Base-by-base conservation (phyloP, 2,888 invertebrate genomes). In the Drosophila monieri region DNA sequence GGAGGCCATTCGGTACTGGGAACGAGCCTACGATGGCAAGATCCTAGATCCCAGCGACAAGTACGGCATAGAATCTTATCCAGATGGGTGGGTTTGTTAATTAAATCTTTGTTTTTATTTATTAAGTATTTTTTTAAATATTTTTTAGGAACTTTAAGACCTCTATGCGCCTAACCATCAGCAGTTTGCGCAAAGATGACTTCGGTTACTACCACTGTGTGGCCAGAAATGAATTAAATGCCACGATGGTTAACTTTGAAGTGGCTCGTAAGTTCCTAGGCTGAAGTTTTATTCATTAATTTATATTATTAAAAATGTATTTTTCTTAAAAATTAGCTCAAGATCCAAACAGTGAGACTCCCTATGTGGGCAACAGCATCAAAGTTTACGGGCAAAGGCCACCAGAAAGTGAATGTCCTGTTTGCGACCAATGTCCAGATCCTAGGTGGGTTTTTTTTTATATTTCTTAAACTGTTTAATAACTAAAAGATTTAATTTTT, bases 1-100 rank as follows among this genome's bases (percentile, higher is more conserved):
- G 0, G 95, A 96, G 83, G 95, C 97, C 0, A 94, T 96, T 0
- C 93, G 95, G 53, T 97, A 96, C 80, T 98, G 98, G 98, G 96
- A 97, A 88, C 93, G 94, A 14, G 90, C 90, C 5, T 93, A 93
- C 3, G 95, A 96, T 80, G 96, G 96, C 2, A 93, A 95, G 27
- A 93, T 96, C 8, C 91, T 97, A 6, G 96, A 96, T 89, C 91
- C 90, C 37, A 92, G 92, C 57, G 94, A 94, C 62, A 95, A 95
- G 88, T 94, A 94, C 89, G 92, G 93, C 77, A 94, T 94, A 66
- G 93, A 93, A 92, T 93, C 89, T 88, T 92, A 78, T 92, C 93
- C 85, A 87, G 92, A 89, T 90, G 92, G 86, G 93, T 91, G 66
- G 73, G 76, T 74, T 9, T 10, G 2, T 5, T 6, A 10, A 6